Evolutionary conservation across 64 coral and sea anemone genomes (phyloP).

Genomic region (Montipora capricornis): DNA sequence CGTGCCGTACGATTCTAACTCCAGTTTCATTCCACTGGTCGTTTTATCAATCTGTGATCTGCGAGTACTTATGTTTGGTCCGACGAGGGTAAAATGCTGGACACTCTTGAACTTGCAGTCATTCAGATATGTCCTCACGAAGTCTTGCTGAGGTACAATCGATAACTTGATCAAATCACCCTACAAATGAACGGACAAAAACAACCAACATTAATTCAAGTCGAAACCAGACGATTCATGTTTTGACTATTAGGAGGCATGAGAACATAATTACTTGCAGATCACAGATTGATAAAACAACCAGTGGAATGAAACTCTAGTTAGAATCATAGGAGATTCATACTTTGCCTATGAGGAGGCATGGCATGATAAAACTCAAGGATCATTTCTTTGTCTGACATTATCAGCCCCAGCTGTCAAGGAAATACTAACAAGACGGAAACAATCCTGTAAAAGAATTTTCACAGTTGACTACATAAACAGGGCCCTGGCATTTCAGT

Average conservation of each 20-base stretch:
- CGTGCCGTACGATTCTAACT: constrained; percentile 33
- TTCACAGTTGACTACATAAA: not conserved
- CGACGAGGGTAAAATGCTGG: constrained; percentile 31
- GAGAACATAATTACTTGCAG: constrained; percentile 27
- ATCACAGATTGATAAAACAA: constrained; percentile 56
- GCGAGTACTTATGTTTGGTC: constrained; percentile 52
- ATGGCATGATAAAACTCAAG: not conserved
- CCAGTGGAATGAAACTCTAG: constrained; percentile 46
- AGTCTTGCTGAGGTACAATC: constrained; percentile 58
- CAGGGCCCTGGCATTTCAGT: not conserved
- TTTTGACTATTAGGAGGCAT: not conserved
- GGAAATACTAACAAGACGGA: not conserved
- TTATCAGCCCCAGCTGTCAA: not conserved
- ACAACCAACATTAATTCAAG: not conserved
- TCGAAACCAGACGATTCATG: not conserved
- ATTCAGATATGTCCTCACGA: constrained; percentile 25
- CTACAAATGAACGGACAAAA: constrained; percentile 1
- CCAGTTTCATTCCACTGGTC: constrained; percentile 50
- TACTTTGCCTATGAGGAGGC: not conserved
- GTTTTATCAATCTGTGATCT: constrained; percentile 62
- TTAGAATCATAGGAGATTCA: not conserved
- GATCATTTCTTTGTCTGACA: not conserved
- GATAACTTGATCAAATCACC: constrained; percentile 49
- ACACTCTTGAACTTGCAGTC: constrained; percentile 65
- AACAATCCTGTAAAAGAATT: not conserved